These are phyloP conservation scores for Todiramphus chloris DNA, from an alignment of 2,113 vertebrate species.

Conservation along the genomic window DNA sequence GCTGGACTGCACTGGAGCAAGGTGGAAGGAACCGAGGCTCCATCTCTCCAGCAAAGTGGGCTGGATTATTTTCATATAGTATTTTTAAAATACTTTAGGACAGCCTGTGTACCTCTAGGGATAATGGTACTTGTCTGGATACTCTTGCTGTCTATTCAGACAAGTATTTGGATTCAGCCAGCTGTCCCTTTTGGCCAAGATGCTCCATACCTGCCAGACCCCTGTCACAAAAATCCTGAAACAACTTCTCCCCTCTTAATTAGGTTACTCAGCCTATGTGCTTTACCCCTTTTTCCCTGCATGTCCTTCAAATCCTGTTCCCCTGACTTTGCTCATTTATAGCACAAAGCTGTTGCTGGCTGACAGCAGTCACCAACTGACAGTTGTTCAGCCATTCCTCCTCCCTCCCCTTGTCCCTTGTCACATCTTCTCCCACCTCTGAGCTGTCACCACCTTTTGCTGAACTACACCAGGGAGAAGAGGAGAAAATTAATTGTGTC, in stretches of 20 bases:
- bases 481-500: conserved; percentile 58
- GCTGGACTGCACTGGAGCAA: fast-evolving
- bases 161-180: neutral
- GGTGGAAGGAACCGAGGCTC: fast-evolving
- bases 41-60: neutral
- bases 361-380: neutral
- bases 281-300: neutral
- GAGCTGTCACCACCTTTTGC: conserved; percentile 51
- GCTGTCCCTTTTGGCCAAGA: neutral
- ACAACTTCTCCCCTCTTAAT: neutral
- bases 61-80: neutral
- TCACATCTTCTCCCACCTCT: neutral
- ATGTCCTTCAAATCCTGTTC: neutral
- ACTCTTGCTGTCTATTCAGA: neutral
- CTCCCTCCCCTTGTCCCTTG: neutral
- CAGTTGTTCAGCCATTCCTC: neutral
- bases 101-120: neutral
- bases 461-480: neutral
- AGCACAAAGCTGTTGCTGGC: neutral
- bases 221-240: conserved; percentile 5
- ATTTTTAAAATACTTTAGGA: neutral
- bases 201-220: neutral
- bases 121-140: neutral
- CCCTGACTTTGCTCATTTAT: neutral
- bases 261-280: neutral